Base-by-base conservation (phyloP, 2,113 vertebrate species). In the Gobiocypris rarus region DNA sequence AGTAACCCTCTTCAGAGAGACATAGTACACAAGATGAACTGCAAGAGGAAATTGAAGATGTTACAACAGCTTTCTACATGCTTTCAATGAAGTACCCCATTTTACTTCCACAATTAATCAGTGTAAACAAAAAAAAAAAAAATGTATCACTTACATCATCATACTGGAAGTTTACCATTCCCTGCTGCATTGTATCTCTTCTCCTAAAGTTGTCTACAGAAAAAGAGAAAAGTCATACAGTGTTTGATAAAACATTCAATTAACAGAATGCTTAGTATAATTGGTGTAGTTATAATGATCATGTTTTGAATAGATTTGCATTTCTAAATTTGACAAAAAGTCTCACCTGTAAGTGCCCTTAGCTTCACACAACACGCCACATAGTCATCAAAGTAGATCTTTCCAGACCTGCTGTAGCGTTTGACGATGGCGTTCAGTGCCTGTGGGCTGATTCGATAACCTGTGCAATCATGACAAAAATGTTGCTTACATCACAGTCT, bases 91-190 rank as follows among this genome's bases (percentile, higher is more conserved):
- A 82, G 22, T 9, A 26, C 48, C 22, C 13, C 2, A 15, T 41
- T 41, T 41, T 24, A 38, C 75, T 58, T 76, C 22, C 31, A 58
- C 75, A 76, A 76, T 24, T 24, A 43, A 34, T 76, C 1, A n/a
- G 28, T 56, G 19, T 22, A 17, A 61, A 31, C n/a, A n/a, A n/a
- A n/a, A n/a, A n/a, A n/a, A n/a, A n/a, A n/a, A n/a, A n/a, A n/a
- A n/a, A n/a, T n/a, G n/a, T n/a, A n/a, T n/a, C n/a, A n/a, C 96
- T 96, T 89, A 98, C 97, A 71, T 97, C 96, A 22, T 97, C 96
- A 59, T 97, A 98, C 11, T 91, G 86, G 87, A 98, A 96, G 93
- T 89, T 96, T 86, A 96, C 96, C 24, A 93, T 73, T 3, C 96
- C 97, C 90, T 96, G 95, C 4, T 95, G 95, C 93, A 96, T 95